These are phyloP conservation scores for Teleogryllus oceanicus DNA, from an alignment of 2,888 invertebrate genomes.

Conservation along the genomic window DNA sequence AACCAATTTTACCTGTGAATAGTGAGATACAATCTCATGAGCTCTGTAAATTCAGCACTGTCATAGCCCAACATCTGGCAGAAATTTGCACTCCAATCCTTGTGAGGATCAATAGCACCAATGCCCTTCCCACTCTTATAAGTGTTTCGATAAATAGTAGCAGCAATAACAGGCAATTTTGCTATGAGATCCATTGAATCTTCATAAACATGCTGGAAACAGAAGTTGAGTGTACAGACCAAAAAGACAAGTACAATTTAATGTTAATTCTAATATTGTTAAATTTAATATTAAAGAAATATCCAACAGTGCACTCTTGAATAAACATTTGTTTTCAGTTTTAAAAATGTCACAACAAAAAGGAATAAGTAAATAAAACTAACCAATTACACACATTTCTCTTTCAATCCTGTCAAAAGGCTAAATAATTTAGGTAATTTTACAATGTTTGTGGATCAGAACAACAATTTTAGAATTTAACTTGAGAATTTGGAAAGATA, in stretches of 20 bases:
- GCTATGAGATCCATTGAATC: constrained; percentile 94
- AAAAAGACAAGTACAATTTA: too few relatives aligned
- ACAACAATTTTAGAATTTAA: too few relatives aligned
- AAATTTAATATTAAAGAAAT: too few relatives aligned
- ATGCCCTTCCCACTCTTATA: constrained; percentile 73
- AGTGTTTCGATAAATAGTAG: constrained; percentile 88
- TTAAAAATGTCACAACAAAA: too few relatives aligned
- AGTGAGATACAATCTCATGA: constrained; percentile 88
- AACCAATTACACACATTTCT: too few relatives aligned
- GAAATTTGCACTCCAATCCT: constrained; percentile 93
- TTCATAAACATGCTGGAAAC: constrained; percentile 70
- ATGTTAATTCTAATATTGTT: too few relatives aligned
- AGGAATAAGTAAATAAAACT: too few relatives aligned
- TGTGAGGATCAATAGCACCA: constrained; percentile 80
- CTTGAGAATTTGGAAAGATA: background rate
- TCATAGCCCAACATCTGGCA: constrained; percentile 87
- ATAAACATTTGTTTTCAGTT: too few relatives aligned
- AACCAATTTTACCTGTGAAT: constrained; percentile 65
- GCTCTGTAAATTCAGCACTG: constrained; percentile 73
- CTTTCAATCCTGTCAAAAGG: too few relatives aligned
- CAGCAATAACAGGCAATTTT: constrained; percentile 89
- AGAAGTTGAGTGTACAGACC: background rate
- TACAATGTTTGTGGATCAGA: too few relatives aligned
- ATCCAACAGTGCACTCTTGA: too few relatives aligned
- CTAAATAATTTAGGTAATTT: too few relatives aligned